Evolutionary conservation across 1,140 invertebrate genomes (phyloP).

Genomic region (Cydia strobilella): DNA sequence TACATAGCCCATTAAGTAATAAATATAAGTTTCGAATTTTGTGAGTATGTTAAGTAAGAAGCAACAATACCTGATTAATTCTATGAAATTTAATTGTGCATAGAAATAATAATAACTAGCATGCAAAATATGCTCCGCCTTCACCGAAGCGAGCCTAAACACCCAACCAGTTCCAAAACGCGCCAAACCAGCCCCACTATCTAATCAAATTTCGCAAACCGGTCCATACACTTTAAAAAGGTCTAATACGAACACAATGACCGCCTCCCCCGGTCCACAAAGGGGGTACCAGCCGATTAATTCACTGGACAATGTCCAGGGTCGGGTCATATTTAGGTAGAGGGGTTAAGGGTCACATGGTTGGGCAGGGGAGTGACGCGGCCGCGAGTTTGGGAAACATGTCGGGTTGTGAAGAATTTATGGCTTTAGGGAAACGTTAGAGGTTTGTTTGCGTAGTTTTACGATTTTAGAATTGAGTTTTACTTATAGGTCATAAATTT

Average conservation of each 20-base stretch:
- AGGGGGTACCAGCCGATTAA: constrained; percentile 30
- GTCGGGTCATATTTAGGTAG: constrained; percentile 30
- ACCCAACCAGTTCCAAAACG: background rate
- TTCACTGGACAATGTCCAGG: constrained; percentile 31
- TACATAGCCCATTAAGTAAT: too few relatives aligned
- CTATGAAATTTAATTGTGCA: too few relatives aligned
- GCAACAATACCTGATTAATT: too few relatives aligned
- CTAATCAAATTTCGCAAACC: constrained; percentile 27
- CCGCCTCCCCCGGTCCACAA: constrained; percentile 2
- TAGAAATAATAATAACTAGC: background rate
- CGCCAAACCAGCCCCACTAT: constrained; percentile 22
- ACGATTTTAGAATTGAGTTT: constrained; percentile 8
- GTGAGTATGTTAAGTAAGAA: too few relatives aligned
- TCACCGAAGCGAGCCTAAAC: background rate
- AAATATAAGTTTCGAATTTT: background rate
- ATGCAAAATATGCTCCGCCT: background rate
- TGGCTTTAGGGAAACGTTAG: background rate
- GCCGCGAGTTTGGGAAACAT: constrained; percentile 22
- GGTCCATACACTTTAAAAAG: constrained; percentile 12
- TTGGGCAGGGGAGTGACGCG: constrained; percentile 16
- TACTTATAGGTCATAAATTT: background rate
- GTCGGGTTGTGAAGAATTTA: constrained; percentile 22
- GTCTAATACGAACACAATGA: constrained; percentile 29
- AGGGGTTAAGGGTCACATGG: constrained; percentile 10
- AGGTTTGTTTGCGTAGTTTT: background rate